Evolutionary conservation across 2,888 invertebrate genomes (phyloP).

Genomic region (Anthophora plumipes): DNA sequence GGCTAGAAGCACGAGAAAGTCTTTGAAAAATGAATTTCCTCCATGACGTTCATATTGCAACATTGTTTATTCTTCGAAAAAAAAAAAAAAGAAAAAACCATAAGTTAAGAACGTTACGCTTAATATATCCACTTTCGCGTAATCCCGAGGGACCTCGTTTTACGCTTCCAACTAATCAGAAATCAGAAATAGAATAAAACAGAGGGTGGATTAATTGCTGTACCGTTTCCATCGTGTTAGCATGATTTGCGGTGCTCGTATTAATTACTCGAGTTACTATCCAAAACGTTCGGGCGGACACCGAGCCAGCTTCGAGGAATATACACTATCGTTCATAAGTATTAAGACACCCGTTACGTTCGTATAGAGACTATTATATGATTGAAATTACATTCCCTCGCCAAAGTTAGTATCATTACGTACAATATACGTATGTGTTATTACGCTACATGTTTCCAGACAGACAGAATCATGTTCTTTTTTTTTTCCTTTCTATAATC

Average conservation of each 20-base stretch:
- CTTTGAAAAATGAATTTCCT: not conserved
- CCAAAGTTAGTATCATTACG: too few relatives aligned
- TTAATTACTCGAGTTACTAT: conserved; percentile 10
- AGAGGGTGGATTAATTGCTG: not conserved
- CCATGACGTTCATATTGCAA: not conserved
- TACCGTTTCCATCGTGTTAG: not conserved
- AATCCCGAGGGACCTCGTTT: not conserved
- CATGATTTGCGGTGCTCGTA: not conserved
- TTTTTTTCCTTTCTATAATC: too few relatives aligned
- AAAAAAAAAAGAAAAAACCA: too few relatives aligned
- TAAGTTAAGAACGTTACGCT: too few relatives aligned
- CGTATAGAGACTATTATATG: too few relatives aligned
- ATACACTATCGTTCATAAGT: not conserved
- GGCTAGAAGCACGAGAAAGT: not conserved
- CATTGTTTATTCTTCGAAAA: too few relatives aligned
- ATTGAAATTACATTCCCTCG: too few relatives aligned
- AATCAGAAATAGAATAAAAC: conserved; percentile 14
- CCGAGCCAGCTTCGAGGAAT: not conserved
- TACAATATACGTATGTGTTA: too few relatives aligned
- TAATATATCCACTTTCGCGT: too few relatives aligned
- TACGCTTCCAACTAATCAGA: not conserved
- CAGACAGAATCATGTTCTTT: too few relatives aligned
- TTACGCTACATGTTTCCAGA: too few relatives aligned
- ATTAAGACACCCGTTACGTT: not conserved
- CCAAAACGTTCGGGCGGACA: not conserved